Base-by-base conservation (phyloP, 2,888 invertebrate genomes). In the Ormia ochracea region DNA sequence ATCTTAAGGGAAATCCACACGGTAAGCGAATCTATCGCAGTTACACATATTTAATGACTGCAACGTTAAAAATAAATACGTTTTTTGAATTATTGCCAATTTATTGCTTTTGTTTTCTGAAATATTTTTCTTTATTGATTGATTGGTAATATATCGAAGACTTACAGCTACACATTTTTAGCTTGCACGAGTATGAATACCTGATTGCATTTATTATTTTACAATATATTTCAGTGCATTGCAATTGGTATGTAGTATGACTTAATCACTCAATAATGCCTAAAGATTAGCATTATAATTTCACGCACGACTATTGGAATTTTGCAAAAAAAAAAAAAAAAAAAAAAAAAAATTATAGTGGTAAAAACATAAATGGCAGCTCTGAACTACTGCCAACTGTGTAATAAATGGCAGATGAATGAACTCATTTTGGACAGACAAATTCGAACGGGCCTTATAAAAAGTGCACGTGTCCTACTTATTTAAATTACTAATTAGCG, bases 231-330 rank as follows among this genome's bases (percentile, higher is more conserved):
- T 50, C 12, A 63, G 41, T 69, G 66, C 56, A 63, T 61, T 72
- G 59, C 76, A 48, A 17, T 38, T 58, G 28, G 33, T 17, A 3
- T 52, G 61, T 58, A n/a, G 65, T 79, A 79, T 79, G 79, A 79
- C 79, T 79, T 79, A 79, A 79, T 79, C 79, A 33, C 66, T 75
- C 54, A 79, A 79, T 70, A 79, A 79, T 75, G 58, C 65, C 70
- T 45, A 59, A 70, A 59, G 43, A 70, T 74, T 75, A 7, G 36
- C 23, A 65, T 70, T 38, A 31, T 38, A 63, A 77, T 77, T 77
- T 77, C 21, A 63, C 65, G 76, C 76, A 77, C 76, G 76, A 69
- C 63, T 70, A 56, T 19, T 56, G 56, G 38, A 38, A 48, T 70
- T 77, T 21, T 56, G 61, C 41, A 52, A 75, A 59, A 38, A 31